Conservation (phyloP, 2,113 vertebrate genomes). For the Rattus norvegicus region GRCr8 NC_086022.1:124937501-124938000, state of each 20-base stretch:
- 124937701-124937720: neutral
- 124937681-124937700: neutral
- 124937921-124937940: neutral
- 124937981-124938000: neutral
- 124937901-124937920: neutral
- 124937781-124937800: neutral
- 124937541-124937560: neutral
- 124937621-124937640: neutral
- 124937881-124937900: neutral
- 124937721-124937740: neutral
- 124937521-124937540: neutral
- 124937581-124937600: neutral
- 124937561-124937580: too few relatives aligned
- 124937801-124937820: neutral
- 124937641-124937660: neutral
- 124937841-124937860: neutral
- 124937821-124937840: neutral
- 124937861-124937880: neutral
- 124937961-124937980: neutral
- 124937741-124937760: neutral
- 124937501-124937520: neutral
- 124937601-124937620: neutral
- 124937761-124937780: neutral
- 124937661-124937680: neutral
- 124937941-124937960: neutral